Evolutionary conservation across 2,113 vertebrate genomes (phyloP), one percentile per base, ranked within the genome.

Genomic region (Leucoraja erinaceus): DNA sequence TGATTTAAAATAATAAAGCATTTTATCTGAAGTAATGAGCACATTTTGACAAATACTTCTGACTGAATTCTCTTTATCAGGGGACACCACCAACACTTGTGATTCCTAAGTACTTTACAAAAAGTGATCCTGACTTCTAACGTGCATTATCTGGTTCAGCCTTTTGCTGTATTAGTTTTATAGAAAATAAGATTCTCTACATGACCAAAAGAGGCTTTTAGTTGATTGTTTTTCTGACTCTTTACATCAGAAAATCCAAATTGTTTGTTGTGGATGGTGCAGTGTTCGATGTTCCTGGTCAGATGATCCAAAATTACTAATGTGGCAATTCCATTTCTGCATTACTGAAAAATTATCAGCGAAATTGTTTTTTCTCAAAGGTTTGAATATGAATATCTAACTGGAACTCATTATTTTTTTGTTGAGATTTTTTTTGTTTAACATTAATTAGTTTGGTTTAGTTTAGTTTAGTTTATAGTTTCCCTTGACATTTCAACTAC

Each of bases 61-160:
- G 28, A 54, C 47, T 59, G 5, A 28, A 59, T 84, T 56, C 59
- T 38, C 54, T 84, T 93, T 93, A 93, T 93, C 93, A 90, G 59
- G 12, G 0, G 10, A 8, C 20, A 75, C 78, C 56, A 93, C 93
- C 83, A 93, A 93, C 91, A 81, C 31, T 14, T 38, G 5, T 10
- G 31, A 74, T 66, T 93, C 75, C 74, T 54, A 93, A 86, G 18
- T 91, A 91, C 93, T 94, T 84, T 93, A 93, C 93, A 94, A 93
- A 66, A 81, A 93, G 61, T 59, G 33, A 28, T 56, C 79, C 28
- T n/a, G 88, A 61, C 93, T 59, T 56, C 54, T 75, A 61, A 61
- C 18, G 22, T 8, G 31, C 59, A 63, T 31, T 66, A 61, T 78
- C 38, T 77, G 92, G n/a, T 56, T 4, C 31, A 20, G 12, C 54